Evolutionary conservation across 2,113 vertebrate genomes (phyloP).

Genomic region (Geococcyx californianus): DNA sequence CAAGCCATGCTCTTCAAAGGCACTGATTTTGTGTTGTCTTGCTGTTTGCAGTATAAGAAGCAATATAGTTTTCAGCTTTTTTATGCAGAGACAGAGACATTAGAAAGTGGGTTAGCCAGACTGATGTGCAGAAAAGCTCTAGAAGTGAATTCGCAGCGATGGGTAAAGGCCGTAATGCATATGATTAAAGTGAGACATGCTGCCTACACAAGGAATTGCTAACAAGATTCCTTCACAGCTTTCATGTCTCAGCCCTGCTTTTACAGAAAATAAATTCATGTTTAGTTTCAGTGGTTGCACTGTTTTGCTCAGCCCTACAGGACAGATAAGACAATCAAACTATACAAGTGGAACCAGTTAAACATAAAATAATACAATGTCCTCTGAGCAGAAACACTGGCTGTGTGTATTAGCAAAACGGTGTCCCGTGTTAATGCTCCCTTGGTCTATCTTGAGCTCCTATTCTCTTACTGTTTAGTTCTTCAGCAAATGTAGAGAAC

Average conservation of each 20-base stretch:
- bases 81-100: neutral
- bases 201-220: constrained; percentile 51
- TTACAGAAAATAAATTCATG: constrained; percentile 34
- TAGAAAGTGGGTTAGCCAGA: constrained; percentile 53
- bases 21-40: neutral
- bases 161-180: neutral
- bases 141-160: neutral
- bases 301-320: neutral
- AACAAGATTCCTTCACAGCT: constrained; percentile 34
- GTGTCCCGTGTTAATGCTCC: neutral
- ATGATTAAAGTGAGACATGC: constrained; percentile 45
- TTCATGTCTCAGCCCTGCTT: constrained; percentile 25
- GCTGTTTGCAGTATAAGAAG: neutral
- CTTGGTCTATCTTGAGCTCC: neutral
- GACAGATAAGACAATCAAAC: neutral
- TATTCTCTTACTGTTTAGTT: neutral
- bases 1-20: neutral
- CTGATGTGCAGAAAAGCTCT: neutral
- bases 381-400: neutral
- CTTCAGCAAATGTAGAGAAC: neutral
- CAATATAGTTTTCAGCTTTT: neutral
- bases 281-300: constrained; percentile 32
- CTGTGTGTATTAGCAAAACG: neutral
- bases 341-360: neutral
- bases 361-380: constrained; percentile 15